These are phyloP conservation scores for Aporophyla lueneburgensis DNA, from an alignment of 2,888 invertebrate species.

Conservation along the genomic window DNA sequence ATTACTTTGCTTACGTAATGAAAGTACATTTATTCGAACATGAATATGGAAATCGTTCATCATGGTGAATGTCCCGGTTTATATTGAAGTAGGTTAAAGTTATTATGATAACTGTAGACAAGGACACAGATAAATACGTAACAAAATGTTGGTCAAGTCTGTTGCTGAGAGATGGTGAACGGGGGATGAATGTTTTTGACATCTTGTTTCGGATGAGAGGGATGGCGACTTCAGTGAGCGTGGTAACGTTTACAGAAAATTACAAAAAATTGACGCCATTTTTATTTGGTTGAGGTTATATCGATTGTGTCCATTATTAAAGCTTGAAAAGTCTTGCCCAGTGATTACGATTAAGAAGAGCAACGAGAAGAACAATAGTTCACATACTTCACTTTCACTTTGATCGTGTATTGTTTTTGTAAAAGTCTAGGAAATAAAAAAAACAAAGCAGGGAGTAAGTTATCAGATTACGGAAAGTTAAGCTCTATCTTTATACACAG, in stretches of 20 bases:
- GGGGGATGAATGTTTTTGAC: conserved; percentile 11
- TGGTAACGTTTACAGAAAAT: background rate
- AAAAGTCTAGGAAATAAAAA: conserved; percentile 49
- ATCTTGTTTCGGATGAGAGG: background rate
- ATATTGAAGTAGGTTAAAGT: background rate
- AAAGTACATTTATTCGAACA: conserved; percentile 23
- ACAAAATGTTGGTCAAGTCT: conserved; percentile 10
- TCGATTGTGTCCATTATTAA: background rate
- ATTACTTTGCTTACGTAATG: conserved; percentile 39
- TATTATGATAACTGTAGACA: background rate
- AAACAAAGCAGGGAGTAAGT: conserved; percentile 26
- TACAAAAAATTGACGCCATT: background rate
- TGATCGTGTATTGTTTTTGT: conserved; percentile 37
- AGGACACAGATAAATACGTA: background rate
- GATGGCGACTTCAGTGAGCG: background rate
- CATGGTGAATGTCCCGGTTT: conserved; percentile 21
- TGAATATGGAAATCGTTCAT: conserved; percentile 17
- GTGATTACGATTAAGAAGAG: background rate
- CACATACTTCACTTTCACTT: conserved; percentile 15
- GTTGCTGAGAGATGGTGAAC: background rate
- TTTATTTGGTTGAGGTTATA: no score
- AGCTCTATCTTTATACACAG: background rate
- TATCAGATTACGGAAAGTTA: conserved; percentile 12
- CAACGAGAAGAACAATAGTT: background rate
- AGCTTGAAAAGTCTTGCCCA: background rate